Base-by-base conservation (phyloP, 1,140 invertebrate genomes). In the Ectropis grisescens region DNA sequence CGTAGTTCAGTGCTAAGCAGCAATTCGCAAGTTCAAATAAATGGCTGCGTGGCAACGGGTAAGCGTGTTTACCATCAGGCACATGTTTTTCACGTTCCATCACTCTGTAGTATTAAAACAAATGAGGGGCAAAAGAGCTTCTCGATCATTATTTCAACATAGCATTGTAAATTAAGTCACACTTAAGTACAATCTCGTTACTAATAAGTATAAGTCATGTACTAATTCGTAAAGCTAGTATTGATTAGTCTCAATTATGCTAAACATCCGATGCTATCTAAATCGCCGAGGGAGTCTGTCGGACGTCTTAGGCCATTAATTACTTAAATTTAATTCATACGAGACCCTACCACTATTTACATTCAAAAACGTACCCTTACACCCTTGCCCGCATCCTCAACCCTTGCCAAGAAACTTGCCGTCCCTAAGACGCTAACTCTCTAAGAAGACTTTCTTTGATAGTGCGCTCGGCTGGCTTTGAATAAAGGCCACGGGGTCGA, bases 311-410 rank as follows among this genome's bases (percentile, higher is more conserved):
- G 42, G 42, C 65, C 68, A 75, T 78, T 80, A 80, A 80, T 80
- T 80, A 80, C 75, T 78, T 72, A 80, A 80, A 80, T 80, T 72
- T 75, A 76, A 80, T 78, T 80, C 72, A 80, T 78, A 72, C 58
- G 62, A 62, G 54, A 56, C 55, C 62, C 38, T 53, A 48, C 61
- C 62, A 72, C 74, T 79, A 79, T 79, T 79, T 75, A 75, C 70
- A 79, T 79, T 71, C 66, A 78, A 72, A 72, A 74, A 69, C 62
- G 56, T 47, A 52, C 52, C 52, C 49, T 29, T 31, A 45, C 43
- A 47, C 65, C n/a, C 57, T 40, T 41, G 51, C 75, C 70, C 75
- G 71, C 66, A 76, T 78, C 53, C 51, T 44, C 47, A 71, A 71
- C 75, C 72, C 75, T 75, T 75, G 58, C 68, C 33, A 49, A 55